Evolutionary conservation across 2,797 vertebrate species (phyloP).

Genomic region (Malacoraja senta): DNA sequence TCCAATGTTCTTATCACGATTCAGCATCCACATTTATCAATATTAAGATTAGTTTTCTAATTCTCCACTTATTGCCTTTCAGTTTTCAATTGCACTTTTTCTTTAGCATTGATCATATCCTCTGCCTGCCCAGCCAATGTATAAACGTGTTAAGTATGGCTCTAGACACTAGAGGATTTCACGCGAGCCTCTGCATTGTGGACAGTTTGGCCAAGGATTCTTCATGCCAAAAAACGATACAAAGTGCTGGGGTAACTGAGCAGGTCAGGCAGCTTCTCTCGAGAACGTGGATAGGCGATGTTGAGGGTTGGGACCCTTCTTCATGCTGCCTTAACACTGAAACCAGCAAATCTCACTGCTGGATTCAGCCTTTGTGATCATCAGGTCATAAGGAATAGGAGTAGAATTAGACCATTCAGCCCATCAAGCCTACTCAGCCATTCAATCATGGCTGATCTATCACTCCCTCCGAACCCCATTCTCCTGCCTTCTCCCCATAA

Average conservation of each 20-base stretch:
- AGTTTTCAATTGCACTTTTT: not conserved
- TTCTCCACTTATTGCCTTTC: not conserved
- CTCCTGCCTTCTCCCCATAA: no score
- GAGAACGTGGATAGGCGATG: no score
- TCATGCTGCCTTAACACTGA: not conserved
- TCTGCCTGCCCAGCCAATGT: not conserved
- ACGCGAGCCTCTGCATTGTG: no score
- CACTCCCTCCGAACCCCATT: no score
- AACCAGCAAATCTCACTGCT: not conserved
- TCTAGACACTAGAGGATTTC: not conserved
- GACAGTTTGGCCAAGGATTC: not conserved
- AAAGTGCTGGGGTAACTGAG: no score
- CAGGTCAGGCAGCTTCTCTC: no score
- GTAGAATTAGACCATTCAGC: no score
- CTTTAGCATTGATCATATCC: not conserved
- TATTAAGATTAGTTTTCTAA: no score
- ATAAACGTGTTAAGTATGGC: not conserved
- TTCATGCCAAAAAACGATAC: not conserved
- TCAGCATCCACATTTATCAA: not conserved
- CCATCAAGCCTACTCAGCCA: no score
- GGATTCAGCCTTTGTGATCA: not conserved
- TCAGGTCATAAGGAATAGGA: not conserved
- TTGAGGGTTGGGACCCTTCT: not conserved
- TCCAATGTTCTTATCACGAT: not conserved
- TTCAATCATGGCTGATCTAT: no score